These are phyloP conservation scores for Kryptolebias marmoratus DNA, from an alignment of 2,113 vertebrate species.

Conservation along the genomic window DNA sequence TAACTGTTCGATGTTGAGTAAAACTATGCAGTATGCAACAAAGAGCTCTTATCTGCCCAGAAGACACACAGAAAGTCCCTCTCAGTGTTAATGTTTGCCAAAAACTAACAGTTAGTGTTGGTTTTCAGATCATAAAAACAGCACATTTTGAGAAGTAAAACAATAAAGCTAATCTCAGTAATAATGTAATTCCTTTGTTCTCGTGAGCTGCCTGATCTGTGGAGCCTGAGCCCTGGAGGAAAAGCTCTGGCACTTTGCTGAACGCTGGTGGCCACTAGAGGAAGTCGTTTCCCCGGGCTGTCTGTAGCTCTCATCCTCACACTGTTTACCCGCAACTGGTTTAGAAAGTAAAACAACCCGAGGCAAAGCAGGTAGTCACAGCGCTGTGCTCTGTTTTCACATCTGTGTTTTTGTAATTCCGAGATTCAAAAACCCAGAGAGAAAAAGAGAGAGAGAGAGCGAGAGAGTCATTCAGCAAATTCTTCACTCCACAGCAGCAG, in stretches of 20 bases:
- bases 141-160: background rate
- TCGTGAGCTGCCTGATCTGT: background rate
- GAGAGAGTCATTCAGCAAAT: background rate
- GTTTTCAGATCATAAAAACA: too few relatives aligned
- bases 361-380: conserved; percentile 18
- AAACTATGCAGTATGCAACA: too few relatives aligned
- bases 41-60: too few relatives aligned
- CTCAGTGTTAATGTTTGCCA: too few relatives aligned
- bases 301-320: conserved; percentile 5
- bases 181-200: background rate
- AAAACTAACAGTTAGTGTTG: too few relatives aligned
- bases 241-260: conserved; percentile 4
- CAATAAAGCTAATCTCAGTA: background rate
- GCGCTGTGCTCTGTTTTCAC: background rate
- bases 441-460: background rate
- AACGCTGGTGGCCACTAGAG: conserved; percentile 61
- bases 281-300: conserved; percentile 67
- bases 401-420: background rate
- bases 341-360: conserved; percentile 14
- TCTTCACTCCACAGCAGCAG: background rate
- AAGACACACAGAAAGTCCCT: too few relatives aligned
- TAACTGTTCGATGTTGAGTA: too few relatives aligned
- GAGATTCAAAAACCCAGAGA: background rate
- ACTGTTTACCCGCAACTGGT: conserved; percentile 2
- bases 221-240: background rate